A percentile compares a stretch with the other conserved stretches of the same genome.
Evolutionary conservation across 2,113 vertebrate genomes (phyloP).

Genomic region (Pseudorectes ferrugineus): DNA sequence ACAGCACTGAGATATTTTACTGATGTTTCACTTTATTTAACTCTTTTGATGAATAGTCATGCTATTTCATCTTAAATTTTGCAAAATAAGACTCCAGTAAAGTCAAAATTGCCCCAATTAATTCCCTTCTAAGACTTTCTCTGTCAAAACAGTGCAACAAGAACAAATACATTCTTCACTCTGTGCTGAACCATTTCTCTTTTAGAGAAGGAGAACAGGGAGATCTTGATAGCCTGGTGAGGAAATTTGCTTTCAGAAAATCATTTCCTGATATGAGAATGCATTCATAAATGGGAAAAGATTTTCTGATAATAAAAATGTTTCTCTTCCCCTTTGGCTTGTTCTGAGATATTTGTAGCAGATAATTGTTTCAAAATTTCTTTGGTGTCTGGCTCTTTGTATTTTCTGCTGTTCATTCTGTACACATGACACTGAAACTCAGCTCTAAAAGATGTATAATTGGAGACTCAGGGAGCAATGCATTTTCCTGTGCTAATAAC

Average conservation of each 20-base stretch:
- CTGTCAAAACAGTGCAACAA: background rate
- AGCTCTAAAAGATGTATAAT: background rate
- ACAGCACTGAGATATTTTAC: background rate
- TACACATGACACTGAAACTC: background rate
- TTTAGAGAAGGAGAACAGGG: background rate
- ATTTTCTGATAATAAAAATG: conserved; percentile 13
- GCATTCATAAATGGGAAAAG: conserved; percentile 9
- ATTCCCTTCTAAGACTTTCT: background rate
- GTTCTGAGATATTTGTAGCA: conserved; percentile 10
- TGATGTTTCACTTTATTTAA: background rate
- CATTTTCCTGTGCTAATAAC: background rate
- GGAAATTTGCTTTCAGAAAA: conserved; percentile 40
- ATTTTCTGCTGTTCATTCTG: background rate
- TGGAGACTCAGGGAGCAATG: background rate
- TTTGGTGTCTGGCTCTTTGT: background rate
- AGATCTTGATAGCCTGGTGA: background rate
- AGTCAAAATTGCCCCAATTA: background rate
- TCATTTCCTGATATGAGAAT: conserved; percentile 2
- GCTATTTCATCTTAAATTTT: background rate
- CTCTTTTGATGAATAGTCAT: background rate
- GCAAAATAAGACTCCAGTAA: background rate
- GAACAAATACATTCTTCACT: background rate
- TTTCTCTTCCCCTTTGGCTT: conserved; percentile 21
- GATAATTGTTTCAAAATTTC: conserved; percentile 9
- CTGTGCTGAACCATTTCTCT: background rate